Conservation (phyloP, 2,113 vertebrate genomes). For the Serinus canaria region DNA sequence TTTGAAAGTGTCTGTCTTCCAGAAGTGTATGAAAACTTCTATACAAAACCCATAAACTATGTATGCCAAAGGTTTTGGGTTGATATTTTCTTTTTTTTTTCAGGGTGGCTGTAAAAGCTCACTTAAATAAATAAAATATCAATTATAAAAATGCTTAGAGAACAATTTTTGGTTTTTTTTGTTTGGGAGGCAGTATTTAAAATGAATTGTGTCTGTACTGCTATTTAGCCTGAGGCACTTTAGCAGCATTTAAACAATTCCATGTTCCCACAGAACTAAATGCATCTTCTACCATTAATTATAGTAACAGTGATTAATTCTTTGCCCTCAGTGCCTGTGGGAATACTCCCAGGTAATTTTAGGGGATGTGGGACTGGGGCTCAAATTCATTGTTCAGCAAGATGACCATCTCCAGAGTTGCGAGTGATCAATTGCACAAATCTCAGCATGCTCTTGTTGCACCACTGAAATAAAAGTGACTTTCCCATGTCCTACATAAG, state of each 20-base stretch:
- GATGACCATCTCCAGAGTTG: background rate
- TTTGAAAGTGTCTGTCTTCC: background rate
- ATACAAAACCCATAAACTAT: background rate
- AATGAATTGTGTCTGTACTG: background rate
- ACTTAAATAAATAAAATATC: background rate
- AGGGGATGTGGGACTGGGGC: background rate
- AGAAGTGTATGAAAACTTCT: background rate
- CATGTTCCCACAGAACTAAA: background rate
- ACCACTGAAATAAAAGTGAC: background rate
- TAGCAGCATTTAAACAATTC: background rate
- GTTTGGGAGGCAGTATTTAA: background rate
- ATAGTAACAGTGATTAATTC: background rate
- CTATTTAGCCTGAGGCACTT: background rate
- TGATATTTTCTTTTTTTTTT: background rate
- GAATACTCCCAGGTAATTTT: constrained; percentile 4
- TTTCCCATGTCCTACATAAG: background rate
- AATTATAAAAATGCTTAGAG: background rate
- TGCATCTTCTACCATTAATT: constrained; percentile 17
- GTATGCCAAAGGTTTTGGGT: background rate
- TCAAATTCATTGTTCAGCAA: background rate
- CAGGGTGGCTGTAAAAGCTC: background rate
- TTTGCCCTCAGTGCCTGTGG: background rate
- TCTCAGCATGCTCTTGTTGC: background rate
- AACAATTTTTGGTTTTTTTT: background rate
- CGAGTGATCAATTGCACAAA: background rate